Conservation (phyloP, 2,113 vertebrate genomes). For the Abramis brama region DNA sequence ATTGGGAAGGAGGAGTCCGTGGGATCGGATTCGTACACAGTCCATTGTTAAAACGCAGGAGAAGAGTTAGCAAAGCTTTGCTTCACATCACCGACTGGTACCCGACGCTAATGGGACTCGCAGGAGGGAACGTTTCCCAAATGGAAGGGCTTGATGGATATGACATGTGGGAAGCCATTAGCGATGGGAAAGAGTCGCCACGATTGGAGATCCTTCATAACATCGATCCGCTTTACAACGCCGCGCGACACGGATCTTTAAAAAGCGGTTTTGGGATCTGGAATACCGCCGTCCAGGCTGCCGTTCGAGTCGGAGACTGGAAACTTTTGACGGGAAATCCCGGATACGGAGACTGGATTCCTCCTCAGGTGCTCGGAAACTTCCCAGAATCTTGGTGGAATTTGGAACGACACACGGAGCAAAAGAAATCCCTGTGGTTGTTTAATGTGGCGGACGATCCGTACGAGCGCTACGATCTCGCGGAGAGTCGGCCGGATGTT, state of each 20-base stretch:
- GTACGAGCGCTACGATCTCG: slow-evolving; percentile 87
- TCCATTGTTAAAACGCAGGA: slow-evolving; percentile 86
- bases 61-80: slow-evolving; percentile 84
- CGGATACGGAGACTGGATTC: slow-evolving; percentile 95
- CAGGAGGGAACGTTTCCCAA: slow-evolving; percentile 82
- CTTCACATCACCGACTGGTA: slow-evolving; percentile 99
- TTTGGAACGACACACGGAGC: slow-evolving; percentile 84
- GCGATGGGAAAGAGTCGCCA: slow-evolving; percentile 87
- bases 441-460: slow-evolving; percentile 95
- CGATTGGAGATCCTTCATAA: slow-evolving; percentile 95
- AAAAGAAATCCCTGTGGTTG: slow-evolving; percentile 87
- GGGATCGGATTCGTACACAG: slow-evolving; percentile 96
- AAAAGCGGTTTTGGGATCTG: slow-evolving; percentile 88
- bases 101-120: slow-evolving; percentile 89
- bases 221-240: slow-evolving; percentile 94
- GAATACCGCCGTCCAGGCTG: slow-evolving; percentile 94
- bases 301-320: slow-evolving; percentile 92
- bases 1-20: slow-evolving; percentile 95
- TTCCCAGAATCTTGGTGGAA: slow-evolving; percentile 94
- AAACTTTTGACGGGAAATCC: slow-evolving; percentile 96
- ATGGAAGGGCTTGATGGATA: slow-evolving; percentile 86
- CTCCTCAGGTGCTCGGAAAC: slow-evolving; percentile 86
- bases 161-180: slow-evolving; percentile 91
- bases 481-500: slow-evolving; percentile 84
- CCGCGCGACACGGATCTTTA: slow-evolving; percentile 84